These are phyloP conservation scores for Nerophis ophidion DNA, from an alignment of 2,113 vertebrate species.

Conservation along the genomic window DNA sequence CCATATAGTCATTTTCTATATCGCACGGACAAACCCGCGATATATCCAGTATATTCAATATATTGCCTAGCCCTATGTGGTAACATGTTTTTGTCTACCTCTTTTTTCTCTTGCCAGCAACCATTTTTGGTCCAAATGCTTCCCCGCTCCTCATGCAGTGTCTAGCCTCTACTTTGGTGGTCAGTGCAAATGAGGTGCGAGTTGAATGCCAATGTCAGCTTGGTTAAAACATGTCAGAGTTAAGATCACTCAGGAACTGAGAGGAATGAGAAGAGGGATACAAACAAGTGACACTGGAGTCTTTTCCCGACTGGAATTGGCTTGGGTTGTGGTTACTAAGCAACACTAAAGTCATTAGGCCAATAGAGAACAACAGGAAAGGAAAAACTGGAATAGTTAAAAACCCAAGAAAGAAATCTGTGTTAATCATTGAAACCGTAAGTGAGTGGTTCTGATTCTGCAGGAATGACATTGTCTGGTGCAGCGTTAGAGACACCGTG, in stretches of 20 bases:
- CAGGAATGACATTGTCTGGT: constrained; percentile 30
- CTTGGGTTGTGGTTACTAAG: constrained; percentile 22
- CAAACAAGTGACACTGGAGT: constrained; percentile 24
- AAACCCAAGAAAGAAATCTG: constrained; percentile 5
- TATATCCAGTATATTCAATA: too few relatives aligned
- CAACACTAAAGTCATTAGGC: constrained; percentile 17
- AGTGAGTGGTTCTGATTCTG: constrained; percentile 18
- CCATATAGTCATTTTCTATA: too few relatives aligned
- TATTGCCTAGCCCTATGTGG: background rate
- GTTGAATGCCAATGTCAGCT: constrained; percentile 24
- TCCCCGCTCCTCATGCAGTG: constrained; percentile 22
- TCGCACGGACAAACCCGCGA: too few relatives aligned
- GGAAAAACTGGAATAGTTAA: background rate
- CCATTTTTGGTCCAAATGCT: constrained; percentile 46
- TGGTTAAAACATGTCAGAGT: constrained; percentile 2
- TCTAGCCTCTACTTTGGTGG: background rate
- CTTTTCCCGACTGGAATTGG: background rate
- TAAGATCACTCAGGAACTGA: too few relatives aligned
- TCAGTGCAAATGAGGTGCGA: constrained; percentile 21
- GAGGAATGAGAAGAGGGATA: background rate
- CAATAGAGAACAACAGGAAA: background rate
- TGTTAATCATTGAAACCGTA: background rate
- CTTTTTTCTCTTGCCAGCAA: background rate
- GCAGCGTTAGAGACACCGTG: constrained; percentile 9
- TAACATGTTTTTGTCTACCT: background rate